These are phyloP conservation scores for Chondrosia reniformis DNA, from an alignment of 37 sponge, comb jelly and placozoan genomes.

Conservation along the genomic window DNA sequence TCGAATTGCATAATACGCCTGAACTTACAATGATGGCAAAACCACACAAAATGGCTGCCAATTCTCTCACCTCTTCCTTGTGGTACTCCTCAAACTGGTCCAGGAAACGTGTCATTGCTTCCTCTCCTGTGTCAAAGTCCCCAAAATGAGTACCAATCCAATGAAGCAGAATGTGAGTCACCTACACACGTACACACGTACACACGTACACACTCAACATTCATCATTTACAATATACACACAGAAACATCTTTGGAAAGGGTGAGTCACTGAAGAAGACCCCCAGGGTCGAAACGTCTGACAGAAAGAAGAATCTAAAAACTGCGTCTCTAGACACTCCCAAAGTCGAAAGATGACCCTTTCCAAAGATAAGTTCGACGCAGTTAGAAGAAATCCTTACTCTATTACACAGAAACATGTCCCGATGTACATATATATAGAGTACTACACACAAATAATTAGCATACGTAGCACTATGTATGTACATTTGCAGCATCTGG, in stretches of 20 bases:
- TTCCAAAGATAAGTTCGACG: too few species aligned
- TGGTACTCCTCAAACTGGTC: slow-evolving; percentile 61
- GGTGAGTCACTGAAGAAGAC: too few species aligned
- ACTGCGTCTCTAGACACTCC: too few species aligned
- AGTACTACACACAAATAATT: background rate
- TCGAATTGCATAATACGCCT: too few species aligned
- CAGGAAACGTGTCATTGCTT: slow-evolving; percentile 59
- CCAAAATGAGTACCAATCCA: slow-evolving; percentile 73
- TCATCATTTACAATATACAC: background rate
- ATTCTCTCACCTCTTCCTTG: slow-evolving; percentile 43
- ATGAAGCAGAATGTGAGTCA: slow-evolving; percentile 46
- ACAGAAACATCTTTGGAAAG: background rate
- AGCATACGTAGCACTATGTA: background rate
- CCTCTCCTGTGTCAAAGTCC: slow-evolving; percentile 63
- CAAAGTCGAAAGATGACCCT: too few species aligned
- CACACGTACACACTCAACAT: background rate
- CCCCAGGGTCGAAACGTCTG: too few species aligned
- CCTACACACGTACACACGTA: background rate
- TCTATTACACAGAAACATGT: background rate
- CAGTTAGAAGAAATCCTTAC: too few species aligned
- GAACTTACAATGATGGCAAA: too few species aligned
- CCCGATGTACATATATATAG: background rate
- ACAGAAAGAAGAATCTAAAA: too few species aligned
- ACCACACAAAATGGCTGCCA: too few species aligned
- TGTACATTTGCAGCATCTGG: too few species aligned